Percentiles rank a stretch among this genome's conserved stretches.
Conservation (phyloP, 1,140 invertebrate genomes). For the Platyura marginata region DNA sequence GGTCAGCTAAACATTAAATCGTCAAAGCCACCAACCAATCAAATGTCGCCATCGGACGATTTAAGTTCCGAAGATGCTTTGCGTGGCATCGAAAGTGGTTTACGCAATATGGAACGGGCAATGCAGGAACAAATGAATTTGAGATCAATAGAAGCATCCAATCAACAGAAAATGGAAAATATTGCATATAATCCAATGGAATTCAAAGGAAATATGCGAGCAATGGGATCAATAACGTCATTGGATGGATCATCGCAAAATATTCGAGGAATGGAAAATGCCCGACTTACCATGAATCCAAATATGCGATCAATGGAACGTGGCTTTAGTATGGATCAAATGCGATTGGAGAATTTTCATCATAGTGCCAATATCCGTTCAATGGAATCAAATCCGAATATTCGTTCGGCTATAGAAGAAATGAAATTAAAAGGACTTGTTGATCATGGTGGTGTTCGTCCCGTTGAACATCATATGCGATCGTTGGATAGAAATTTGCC, state of each 20-base stretch:
- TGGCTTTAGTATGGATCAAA: conserved; percentile 6
- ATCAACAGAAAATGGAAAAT: conserved; percentile 9
- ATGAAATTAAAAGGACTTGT: conserved; percentile 13
- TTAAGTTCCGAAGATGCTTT: conserved; percentile 23
- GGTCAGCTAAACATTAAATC: not conserved
- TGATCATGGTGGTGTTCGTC: conserved; percentile 4
- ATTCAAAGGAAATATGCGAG: conserved; percentile 14
- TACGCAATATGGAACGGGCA: conserved; percentile 23
- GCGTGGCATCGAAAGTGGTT: conserved; percentile 21
- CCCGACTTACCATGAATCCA: conserved; percentile 1
- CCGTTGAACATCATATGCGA: conserved; percentile 22
- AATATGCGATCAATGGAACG: conserved; percentile 4
- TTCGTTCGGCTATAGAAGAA: not conserved
- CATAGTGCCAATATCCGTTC: not conserved
- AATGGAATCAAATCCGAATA: conserved; percentile 3
- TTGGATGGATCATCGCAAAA: conserved; percentile 3
- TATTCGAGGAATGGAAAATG: not conserved
- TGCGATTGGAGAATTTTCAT: conserved; percentile 4
- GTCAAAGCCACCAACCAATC: not conserved
- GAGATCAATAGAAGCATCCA: conserved; percentile 15
- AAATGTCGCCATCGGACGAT: conserved; percentile 18
- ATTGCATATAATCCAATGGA: conserved; percentile 12
- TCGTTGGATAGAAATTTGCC: conserved; percentile 22
- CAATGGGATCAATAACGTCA: conserved; percentile 3
- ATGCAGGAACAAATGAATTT: conserved; percentile 26